Evolutionary conservation across 2,888 invertebrate species (phyloP), one percentile per base, ranked within the genome.

Genomic region (Exephanes ischioxanthus): DNA sequence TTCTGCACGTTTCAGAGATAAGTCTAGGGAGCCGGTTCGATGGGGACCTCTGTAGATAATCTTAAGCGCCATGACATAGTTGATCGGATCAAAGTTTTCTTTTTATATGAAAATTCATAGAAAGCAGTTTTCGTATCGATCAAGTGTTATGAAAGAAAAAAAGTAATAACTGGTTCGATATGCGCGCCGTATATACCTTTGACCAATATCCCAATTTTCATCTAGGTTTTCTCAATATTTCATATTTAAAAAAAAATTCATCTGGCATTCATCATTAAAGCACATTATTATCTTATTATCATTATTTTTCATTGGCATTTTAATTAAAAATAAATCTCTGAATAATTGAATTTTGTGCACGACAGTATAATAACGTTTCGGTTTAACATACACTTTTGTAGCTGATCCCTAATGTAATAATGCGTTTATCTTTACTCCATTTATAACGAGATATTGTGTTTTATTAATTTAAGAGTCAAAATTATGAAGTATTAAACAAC

Each of bases 351-450:
- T 37, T 67, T 67, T 53, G 67, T 67, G 53, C 9, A 67, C 33
- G 14, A 19, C 66, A 67, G 53, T 67, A 77, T 6, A 71, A 81
- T 63, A 68, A 72, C 79, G 63, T 75, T 58, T 80, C 53, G 41
- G 53, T 68, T 45, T 79, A 61, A 61, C 33, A 63, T 37, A 19
- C 66, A 76, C 51, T 41, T 37, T 67, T 73, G 72, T 77, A 77
- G 75, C 37, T 75, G 22, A 75, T 78, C 51, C 48, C 55, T 75
- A 66, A 66, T 85, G 81, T 55, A 37, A 37, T 81, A 85, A 85
- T 82, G 79, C 81, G 85, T 81, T 82, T 58, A 66, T 37, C 51
- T 67, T 77, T 77, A 77, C 67, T 53, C 45, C 66, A 77, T 71
- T 51, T 58, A 45, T 51, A 79, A 71, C 79, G 63, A 51, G 71